Conservation (phyloP, 2,888 invertebrate species). For the Lymantria monacha region DNA sequence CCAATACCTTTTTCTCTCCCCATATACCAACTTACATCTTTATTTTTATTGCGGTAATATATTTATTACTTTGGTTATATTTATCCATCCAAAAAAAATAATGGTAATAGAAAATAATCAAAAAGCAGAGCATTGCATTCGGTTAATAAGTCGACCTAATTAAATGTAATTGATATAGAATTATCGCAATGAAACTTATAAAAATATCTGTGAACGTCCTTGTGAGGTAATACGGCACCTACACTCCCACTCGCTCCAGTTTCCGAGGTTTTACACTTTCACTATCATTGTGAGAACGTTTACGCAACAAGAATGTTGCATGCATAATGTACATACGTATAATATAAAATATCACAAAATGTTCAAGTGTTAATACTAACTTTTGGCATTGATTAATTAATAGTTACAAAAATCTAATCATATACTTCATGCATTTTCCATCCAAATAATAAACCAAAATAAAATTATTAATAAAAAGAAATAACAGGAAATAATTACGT, state of each 20-base stretch:
- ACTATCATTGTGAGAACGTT: constrained; percentile 70
- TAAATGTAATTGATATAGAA: constrained; percentile 17
- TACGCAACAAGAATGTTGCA: constrained; percentile 55
- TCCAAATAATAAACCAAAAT: too few relatives aligned
- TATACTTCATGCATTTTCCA: too few relatives aligned
- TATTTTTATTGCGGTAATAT: background rate
- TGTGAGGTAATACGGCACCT: constrained; percentile 62
- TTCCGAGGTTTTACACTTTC: constrained; percentile 66
- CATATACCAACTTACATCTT: too few relatives aligned
- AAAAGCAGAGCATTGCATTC: too few relatives aligned
- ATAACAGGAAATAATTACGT: too few relatives aligned
- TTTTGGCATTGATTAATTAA: too few relatives aligned
- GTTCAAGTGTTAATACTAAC: too few relatives aligned
- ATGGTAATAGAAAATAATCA: background rate
- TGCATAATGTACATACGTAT: constrained; percentile 29
- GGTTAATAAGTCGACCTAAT: constrained; percentile 12
- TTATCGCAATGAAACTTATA: constrained; percentile 28
- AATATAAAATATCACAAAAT: background rate
- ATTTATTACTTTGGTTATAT: background rate
- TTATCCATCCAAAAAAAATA: background rate
- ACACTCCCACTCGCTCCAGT: constrained; percentile 72
- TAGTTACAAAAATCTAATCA: too few relatives aligned
- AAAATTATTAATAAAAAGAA: too few relatives aligned
- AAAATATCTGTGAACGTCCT: constrained; percentile 63
- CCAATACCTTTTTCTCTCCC: too few relatives aligned